phyloP scores from a whole-genome alignment of 2,888 invertebrate genomes.

The Macrophya annulata region DNA sequence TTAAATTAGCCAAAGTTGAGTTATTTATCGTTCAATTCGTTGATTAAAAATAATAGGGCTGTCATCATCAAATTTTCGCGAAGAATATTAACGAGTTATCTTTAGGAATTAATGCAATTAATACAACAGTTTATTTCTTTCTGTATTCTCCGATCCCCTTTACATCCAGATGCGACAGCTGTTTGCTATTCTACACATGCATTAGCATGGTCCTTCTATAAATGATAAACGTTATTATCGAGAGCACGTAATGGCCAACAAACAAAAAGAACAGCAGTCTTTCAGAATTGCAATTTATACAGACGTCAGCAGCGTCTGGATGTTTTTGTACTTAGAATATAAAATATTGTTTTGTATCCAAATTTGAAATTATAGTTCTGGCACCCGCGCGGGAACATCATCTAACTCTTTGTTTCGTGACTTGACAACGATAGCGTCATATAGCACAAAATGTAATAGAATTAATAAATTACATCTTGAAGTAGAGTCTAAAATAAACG shows the following conservation, averaged over 20 bases:
- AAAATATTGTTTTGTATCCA: neutral
- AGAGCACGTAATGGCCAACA: neutral
- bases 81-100: neutral
- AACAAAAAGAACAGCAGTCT: neutral
- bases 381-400: neutral
- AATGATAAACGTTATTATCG: slow-evolving; percentile 17
- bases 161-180: slow-evolving; percentile 19
- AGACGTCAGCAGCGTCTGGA: neutral
- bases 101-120: neutral
- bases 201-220: neutral
- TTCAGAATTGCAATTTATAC: neutral
- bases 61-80: neutral
- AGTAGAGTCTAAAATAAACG: neutral
- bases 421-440: neutral
- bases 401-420: neutral
- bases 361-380: neutral
- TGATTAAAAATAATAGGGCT: neutral
- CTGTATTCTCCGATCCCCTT: neutral
- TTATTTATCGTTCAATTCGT: neutral
- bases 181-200: slow-evolving; percentile 9
- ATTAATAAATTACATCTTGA: slow-evolving; percentile 1
- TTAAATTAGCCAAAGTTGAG: neutral
- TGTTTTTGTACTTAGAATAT: neutral
- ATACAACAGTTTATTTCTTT: neutral
- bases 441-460: neutral